These are phyloP conservation scores for Epiperipatus broadwayi DNA, from an alignment of 2,888 invertebrate genomes.

Conservation along the genomic window DNA sequence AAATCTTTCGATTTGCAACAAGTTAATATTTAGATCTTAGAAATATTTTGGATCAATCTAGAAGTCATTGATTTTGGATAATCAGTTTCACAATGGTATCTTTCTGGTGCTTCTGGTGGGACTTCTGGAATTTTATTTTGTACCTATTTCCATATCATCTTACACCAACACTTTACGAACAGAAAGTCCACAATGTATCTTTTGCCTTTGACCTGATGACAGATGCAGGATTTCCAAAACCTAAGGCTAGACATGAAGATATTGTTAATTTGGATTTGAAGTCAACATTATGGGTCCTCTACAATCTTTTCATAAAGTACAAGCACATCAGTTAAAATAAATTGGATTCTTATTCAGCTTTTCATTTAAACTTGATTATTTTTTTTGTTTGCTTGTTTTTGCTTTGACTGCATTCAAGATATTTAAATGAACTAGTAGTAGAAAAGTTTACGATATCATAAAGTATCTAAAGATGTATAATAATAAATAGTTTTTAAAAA, in stretches of 20 bases:
- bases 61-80: too few relatives aligned
- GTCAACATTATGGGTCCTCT: slow-evolving; percentile 83
- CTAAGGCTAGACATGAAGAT: slow-evolving; percentile 92
- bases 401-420: too few relatives aligned
- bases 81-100: slow-evolving; percentile 88
- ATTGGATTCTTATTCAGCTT: too few relatives aligned
- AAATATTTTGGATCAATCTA: too few relatives aligned
- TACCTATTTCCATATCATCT: slow-evolving; percentile 77
- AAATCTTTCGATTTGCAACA: too few relatives aligned
- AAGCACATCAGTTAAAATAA: slow-evolving; percentile 36
- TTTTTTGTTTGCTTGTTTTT: too few relatives aligned
- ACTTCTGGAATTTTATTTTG: slow-evolving; percentile 87
- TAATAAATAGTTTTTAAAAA: too few relatives aligned
- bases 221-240: slow-evolving; percentile 76
- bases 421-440: too few relatives aligned
- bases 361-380: too few relatives aligned
- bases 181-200: slow-evolving; percentile 85
- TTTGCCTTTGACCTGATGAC: slow-evolving; percentile 97
- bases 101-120: slow-evolving; percentile 87
- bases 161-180: slow-evolving; percentile 49
- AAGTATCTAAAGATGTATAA: too few relatives aligned
- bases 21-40: too few relatives aligned
- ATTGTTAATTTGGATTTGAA: slow-evolving; percentile 94
- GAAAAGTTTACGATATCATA: too few relatives aligned
- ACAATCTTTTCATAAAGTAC: slow-evolving; percentile 90